Base-by-base conservation (phyloP, 2,113 vertebrate genomes). In the Chionomys nivalis region DNA sequence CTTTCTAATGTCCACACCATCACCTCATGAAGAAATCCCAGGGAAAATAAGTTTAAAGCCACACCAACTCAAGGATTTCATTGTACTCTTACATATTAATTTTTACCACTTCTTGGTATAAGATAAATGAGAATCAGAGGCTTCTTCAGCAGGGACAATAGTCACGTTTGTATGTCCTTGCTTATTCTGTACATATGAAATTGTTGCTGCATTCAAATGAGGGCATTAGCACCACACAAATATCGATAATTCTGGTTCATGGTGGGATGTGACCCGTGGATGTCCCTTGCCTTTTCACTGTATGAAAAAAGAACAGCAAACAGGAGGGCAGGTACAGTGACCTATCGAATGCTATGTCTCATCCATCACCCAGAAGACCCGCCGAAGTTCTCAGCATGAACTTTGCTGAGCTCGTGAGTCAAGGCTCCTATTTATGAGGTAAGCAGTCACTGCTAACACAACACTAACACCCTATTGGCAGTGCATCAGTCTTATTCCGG, bases 111-210 rank as follows among this genome's bases (percentile, higher is more conserved):
- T 76, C 8, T 16, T 19, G 36, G 5, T n/a, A 23, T 66, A 66
- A 66, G 39, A 49, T 1, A 33, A 79, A 13, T 19, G 91, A 28
- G 42, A 72, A 26, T 1, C 23, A 1, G 1, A 1, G 65, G 12
- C 13, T 55, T 77, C 68, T 28, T 77, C 3, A 26, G 23, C 65
- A 65, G 24, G 19, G 58, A 24, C 1, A 17, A 4, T 10, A 14
- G 19, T 55, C 0, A 24, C 4, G 33, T 52, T 7, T 0, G 2
- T 11, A 8, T 44, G 19, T 23, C 33, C 28, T n/a, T 16, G 52
- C 5, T 28, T 66, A 26, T 21, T 86, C 28, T 3, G 4, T 63
- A 66, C 61, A 33, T 12, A 66, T 44, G 33, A 65, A 65, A 65
- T 19, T 33, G 39, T 42, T 28, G 24, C 16, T 47, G 39, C 39